Evolutionary conservation across 2,888 invertebrate species (phyloP).

Genomic region (Cephus nigrinus): DNA sequence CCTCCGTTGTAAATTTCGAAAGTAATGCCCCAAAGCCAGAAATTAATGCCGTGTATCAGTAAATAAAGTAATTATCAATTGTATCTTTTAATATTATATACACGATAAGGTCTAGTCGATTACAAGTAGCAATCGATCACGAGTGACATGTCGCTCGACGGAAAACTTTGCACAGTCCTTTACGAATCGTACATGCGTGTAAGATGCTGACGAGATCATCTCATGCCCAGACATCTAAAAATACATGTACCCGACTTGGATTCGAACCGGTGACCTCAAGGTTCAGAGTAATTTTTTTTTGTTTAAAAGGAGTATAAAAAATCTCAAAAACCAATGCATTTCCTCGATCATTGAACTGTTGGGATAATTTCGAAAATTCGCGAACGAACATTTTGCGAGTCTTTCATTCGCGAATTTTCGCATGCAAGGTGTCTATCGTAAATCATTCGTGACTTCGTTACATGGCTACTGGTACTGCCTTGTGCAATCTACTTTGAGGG

Average conservation of each 20-base stretch:
- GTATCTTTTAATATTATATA: neutral
- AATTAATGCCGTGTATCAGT: neutral
- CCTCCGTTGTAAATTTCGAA: neutral
- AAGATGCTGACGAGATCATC: neutral
- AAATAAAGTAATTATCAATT: neutral
- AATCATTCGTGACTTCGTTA: neutral
- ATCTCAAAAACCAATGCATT: neutral
- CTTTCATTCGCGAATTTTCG: neutral
- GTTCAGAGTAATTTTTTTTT: neutral
- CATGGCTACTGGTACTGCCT: neutral
- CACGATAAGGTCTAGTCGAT: neutral
- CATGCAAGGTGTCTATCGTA: neutral
- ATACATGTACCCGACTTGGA: neutral
- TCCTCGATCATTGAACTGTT: neutral
- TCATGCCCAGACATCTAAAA: conserved; percentile 2
- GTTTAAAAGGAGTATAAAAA: neutral
- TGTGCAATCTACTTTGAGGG: neutral
- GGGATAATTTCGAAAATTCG: neutral
- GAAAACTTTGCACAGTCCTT: neutral
- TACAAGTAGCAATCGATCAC: neutral
- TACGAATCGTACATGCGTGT: neutral
- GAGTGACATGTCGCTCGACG: neutral
- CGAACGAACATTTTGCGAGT: neutral
- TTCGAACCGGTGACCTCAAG: neutral
- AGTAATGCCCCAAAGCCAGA: neutral